phyloP scores from a whole-genome alignment of 2,113 vertebrate genomes.

The Dasypus novemcinctus region DNA sequence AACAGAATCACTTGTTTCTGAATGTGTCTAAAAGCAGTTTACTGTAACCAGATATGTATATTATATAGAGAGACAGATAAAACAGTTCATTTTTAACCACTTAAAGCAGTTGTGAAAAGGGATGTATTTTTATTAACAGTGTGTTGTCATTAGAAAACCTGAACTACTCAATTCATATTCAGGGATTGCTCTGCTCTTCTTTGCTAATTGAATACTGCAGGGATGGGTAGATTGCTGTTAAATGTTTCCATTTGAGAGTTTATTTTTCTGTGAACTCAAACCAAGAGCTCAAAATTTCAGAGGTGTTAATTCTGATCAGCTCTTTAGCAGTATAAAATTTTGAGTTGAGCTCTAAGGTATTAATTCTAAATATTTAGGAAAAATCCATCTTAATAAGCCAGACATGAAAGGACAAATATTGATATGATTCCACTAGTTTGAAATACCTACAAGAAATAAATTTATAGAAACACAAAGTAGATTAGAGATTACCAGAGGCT shows the following conservation, averaged over 20 bases:
- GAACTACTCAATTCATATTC: slow-evolving; percentile 48
- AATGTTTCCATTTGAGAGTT: slow-evolving; percentile 38
- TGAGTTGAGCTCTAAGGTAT: neutral
- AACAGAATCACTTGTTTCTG: slow-evolving; percentile 13
- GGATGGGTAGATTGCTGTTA: slow-evolving; percentile 22
- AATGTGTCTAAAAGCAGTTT: slow-evolving; percentile 41
- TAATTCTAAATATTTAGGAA: slow-evolving; percentile 30
- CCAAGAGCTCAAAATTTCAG: slow-evolving; percentile 33
- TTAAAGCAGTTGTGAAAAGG: slow-evolving; percentile 49
- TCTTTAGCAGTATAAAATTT: slow-evolving; percentile 24
- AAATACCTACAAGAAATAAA: too few species aligned
- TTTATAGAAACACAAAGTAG: too few species aligned
- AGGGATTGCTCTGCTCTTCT: slow-evolving; percentile 40
- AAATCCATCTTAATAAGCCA: neutral
- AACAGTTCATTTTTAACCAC: slow-evolving; percentile 39
- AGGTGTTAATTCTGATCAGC: slow-evolving; percentile 3
- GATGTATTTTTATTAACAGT: slow-evolving; percentile 44
- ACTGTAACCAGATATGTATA: slow-evolving; percentile 29
- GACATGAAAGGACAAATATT: too few species aligned
- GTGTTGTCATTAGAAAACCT: slow-evolving; percentile 43
- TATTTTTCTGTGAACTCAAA: slow-evolving; percentile 40
- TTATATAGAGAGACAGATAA: neutral
- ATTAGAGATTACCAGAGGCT: too few species aligned
- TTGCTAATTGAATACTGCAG: neutral
- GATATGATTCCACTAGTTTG: too few species aligned